Percentiles rank a stretch among this genome's conserved stretches.
Conservation (phyloP, 2,888 invertebrate species). For the Corythucha ciliata region DNA sequence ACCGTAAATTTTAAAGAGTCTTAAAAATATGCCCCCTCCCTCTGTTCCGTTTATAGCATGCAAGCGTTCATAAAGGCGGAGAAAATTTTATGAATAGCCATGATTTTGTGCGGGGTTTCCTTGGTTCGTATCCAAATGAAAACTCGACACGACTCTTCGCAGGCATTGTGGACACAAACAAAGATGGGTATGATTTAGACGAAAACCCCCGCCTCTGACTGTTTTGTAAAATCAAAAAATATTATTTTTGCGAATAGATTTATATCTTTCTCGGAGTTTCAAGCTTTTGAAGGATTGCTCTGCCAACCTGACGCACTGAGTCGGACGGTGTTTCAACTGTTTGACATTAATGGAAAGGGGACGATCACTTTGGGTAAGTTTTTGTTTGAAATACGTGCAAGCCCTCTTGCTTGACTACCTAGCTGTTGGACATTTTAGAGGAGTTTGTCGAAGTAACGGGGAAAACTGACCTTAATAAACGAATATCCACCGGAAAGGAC, state of each 20-base stretch:
- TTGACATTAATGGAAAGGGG: conserved; percentile 96
- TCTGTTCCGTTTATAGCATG: conserved; percentile 54
- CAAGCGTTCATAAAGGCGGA: conserved; percentile 73
- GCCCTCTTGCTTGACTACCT: neutral
- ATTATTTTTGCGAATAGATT: conserved; percentile 43
- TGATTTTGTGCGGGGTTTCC: conserved; percentile 87
- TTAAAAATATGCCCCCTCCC: no score
- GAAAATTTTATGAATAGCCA: conserved; percentile 85
- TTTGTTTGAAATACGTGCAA: no score
- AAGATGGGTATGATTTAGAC: conserved; percentile 60
- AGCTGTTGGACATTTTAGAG: conserved; percentile 48
- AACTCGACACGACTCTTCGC: conserved; percentile 80
- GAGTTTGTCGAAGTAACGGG: conserved; percentile 92
- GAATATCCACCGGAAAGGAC: conserved; percentile 91
- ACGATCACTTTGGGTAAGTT: conserved; percentile 82
- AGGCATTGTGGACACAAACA: conserved; percentile 83
- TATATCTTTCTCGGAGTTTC: conserved; percentile 94
- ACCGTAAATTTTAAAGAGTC: neutral
- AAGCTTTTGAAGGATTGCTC: conserved; percentile 92
- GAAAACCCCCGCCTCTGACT: neutral
- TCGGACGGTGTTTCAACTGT: conserved; percentile 95
- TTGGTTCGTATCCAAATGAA: conserved; percentile 73
- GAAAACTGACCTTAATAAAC: conserved; percentile 82
- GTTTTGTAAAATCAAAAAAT: no score
- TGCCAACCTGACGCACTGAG: conserved; percentile 96